Conservation (phyloP, 1,140 invertebrate species). For the Pseudobourletiella spinata region DNA sequence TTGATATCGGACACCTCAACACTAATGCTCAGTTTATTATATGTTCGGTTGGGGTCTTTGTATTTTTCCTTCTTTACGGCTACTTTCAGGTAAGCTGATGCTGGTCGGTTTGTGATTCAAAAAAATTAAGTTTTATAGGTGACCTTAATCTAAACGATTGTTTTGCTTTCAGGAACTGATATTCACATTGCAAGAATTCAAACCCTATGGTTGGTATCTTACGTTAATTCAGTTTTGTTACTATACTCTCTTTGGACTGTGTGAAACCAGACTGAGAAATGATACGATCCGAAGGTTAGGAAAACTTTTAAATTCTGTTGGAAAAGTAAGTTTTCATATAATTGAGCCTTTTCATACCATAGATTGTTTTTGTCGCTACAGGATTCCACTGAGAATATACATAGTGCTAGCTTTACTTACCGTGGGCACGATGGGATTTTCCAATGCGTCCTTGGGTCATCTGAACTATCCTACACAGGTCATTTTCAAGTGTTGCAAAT, state of each 20-base stretch:
- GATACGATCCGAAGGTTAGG: conserved; percentile 55
- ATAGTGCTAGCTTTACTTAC: conserved; percentile 72
- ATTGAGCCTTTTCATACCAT: background rate
- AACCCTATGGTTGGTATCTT: conserved; percentile 83
- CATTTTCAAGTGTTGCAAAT: conserved; percentile 94
- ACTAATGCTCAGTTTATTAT: conserved; percentile 61
- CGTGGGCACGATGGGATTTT: conserved; percentile 90
- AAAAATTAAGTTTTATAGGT: background rate
- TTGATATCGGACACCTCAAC: conserved; percentile 59
- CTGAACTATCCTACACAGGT: conserved; percentile 90
- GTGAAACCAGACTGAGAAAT: conserved; percentile 60
- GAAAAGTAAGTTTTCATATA: background rate
- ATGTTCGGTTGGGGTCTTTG: conserved; percentile 68
- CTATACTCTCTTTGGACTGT: conserved; percentile 69
- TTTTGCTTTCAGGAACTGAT: conserved; percentile 64
- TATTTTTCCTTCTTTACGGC: conserved; percentile 82
- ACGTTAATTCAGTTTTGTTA: conserved; percentile 84
- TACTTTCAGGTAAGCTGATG: conserved; percentile 61
- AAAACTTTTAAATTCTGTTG: background rate
- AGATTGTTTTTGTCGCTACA: conserved; percentile 38
- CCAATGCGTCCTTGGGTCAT: conserved; percentile 89
- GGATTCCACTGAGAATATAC: conserved; percentile 76
- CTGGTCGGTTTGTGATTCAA: background rate
- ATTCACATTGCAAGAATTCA: conserved; percentile 77
- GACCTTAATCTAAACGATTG: background rate